A percentile compares a stretch with the other conserved stretches of the same genome.
Conservation (phyloP, 2,888 invertebrate species). For the Arrhopalites spinosus region DNA sequence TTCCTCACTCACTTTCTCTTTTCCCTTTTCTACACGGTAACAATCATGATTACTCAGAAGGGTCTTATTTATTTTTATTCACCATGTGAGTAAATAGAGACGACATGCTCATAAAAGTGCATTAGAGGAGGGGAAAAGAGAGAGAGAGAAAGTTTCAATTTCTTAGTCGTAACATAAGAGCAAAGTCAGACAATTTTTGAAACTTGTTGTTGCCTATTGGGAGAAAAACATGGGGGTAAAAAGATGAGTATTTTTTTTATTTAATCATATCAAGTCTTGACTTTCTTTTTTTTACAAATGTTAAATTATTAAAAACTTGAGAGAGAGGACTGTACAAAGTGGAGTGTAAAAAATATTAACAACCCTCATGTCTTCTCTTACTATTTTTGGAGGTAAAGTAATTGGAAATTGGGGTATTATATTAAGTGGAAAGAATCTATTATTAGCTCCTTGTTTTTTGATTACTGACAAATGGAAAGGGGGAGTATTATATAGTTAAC, state of each 20-base stretch:
- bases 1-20: not conserved
- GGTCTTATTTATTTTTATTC: conserved; percentile 39
- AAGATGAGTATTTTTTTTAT: not conserved
- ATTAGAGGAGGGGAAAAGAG: not conserved
- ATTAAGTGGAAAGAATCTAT: no score
- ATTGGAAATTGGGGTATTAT: no score
- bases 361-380: no score
- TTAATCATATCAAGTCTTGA: no score
- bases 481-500: no score
- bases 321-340: no score
- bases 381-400: no score
- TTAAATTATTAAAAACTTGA: no score
- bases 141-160: conserved; percentile 14
- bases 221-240: not conserved
- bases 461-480: no score
- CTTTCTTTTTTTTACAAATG: not conserved
- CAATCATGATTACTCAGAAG: conserved; percentile 30
- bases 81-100: conserved; percentile 8
- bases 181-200: not conserved
- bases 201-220: not conserved
- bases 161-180: not conserved
- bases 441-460: no score
- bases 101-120: conserved; percentile 10
- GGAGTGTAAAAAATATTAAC: no score
- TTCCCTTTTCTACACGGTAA: not conserved